Conservation (phyloP, 2,888 invertebrate genomes). For the Rhogogaster chlorosoma region DNA sequence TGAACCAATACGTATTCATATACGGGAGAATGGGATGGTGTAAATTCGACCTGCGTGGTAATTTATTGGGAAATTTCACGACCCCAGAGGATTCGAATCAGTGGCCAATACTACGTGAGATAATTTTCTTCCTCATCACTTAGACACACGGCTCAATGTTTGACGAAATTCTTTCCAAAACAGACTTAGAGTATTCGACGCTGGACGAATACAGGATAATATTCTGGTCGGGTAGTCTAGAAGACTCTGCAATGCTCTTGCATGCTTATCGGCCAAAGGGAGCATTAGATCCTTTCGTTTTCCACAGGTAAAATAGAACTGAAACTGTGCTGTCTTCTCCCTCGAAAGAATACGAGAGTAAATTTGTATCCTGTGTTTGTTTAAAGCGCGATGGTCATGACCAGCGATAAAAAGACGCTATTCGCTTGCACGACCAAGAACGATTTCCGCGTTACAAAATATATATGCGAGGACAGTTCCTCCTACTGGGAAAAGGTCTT, state of each 20-base stretch:
- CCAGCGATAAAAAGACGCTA: slow-evolving; percentile 83
- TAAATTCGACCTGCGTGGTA: slow-evolving; percentile 88
- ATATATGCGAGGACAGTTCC: slow-evolving; percentile 77
- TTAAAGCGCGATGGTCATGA: slow-evolving; percentile 84
- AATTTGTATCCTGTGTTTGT: not conserved
- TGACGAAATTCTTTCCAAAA: slow-evolving; percentile 73
- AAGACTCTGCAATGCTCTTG: slow-evolving; percentile 86
- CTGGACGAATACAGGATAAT: slow-evolving; percentile 85
- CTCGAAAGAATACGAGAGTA: not conserved
- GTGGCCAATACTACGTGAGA: slow-evolving; percentile 88
- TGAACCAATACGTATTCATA: slow-evolving; percentile 87
- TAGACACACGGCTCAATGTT: slow-evolving; percentile 26
- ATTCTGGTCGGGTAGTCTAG: slow-evolving; percentile 91
- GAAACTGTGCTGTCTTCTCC: not conserved
- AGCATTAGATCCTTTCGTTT: slow-evolving; percentile 81
- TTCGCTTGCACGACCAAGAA: slow-evolving; percentile 86
- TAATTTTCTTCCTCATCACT: slow-evolving; percentile 43
- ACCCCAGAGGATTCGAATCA: slow-evolving; percentile 81
- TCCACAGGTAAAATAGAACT: slow-evolving; percentile 78
- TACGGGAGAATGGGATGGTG: slow-evolving; percentile 89
- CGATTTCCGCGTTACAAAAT: slow-evolving; percentile 81
- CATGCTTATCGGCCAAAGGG: slow-evolving; percentile 81
- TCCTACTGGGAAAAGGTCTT: slow-evolving; percentile 83
- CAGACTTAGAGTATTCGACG: slow-evolving; percentile 85
- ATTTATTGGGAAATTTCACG: slow-evolving; percentile 82